Conservation (phyloP, 1,140 invertebrate species). For the Arion vulgaris region DNA sequence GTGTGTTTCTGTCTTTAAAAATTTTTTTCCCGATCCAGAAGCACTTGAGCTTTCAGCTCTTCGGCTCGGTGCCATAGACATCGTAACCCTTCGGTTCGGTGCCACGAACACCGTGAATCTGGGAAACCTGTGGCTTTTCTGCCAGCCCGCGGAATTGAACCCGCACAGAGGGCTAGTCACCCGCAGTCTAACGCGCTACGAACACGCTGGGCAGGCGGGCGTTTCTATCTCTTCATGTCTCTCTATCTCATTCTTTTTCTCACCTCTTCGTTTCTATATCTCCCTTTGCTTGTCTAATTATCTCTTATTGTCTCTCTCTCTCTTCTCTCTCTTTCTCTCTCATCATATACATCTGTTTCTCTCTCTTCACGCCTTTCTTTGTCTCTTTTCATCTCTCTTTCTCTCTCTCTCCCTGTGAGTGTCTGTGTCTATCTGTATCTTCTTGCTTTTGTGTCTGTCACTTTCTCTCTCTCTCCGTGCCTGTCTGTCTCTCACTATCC, state of each 20-base stretch:
- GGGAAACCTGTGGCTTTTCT: too few relatives aligned
- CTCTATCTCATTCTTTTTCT: too few relatives aligned
- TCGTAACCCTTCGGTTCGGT: too few relatives aligned
- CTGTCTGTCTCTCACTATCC: background rate
- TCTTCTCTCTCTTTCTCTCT: background rate
- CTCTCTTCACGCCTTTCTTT: background rate
- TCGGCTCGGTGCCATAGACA: too few relatives aligned
- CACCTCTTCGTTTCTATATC: slow-evolving; percentile 32
- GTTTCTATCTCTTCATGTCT: too few relatives aligned
- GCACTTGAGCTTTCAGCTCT: too few relatives aligned
- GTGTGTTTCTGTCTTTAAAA: slow-evolving; percentile 27
- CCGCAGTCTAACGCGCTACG: too few relatives aligned
- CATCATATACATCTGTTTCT: background rate
- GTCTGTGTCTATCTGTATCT: background rate
- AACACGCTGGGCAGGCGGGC: too few relatives aligned
- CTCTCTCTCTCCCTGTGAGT: background rate
- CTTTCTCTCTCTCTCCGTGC: slow-evolving; percentile 25
- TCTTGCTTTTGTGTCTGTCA: background rate
- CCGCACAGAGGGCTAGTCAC: too few relatives aligned
- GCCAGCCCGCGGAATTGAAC: too few relatives aligned
- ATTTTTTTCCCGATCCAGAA: too few relatives aligned
- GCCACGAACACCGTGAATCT: too few relatives aligned
- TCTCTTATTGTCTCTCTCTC: slow-evolving; percentile 9
- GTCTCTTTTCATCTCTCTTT: background rate
- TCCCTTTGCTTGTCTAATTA: background rate